Base-by-base conservation (phyloP, 2,888 invertebrate species). In the Epinotia demarniana region DNA sequence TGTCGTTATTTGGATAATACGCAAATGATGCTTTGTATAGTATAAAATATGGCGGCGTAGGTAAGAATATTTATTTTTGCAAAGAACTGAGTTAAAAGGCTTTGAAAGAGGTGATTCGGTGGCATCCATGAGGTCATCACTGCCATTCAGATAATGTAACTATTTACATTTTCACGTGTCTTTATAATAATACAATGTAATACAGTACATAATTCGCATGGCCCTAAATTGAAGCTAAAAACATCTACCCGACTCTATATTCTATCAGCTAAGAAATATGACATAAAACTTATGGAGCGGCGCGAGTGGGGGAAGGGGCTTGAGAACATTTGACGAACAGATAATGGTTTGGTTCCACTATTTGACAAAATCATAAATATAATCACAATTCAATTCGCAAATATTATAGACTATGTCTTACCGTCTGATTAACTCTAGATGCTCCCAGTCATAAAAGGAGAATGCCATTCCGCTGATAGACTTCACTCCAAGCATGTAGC, bases 401-500 rank as follows among this genome's bases (percentile, higher is more conserved):
- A 23, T 53, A 39, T 49, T 2, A 62, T 58, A 64, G 3, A 27
- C 62, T 75, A 9, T n/a, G 13, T 53, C 81, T 83, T 81, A 93
- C 94, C 94, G 88, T 85, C 99, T 96, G 55, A 99, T 95, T 70
- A 99, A 94, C 80, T 98, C 98, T 77, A 98, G 92, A 16, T 97
- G 96, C 84, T 99, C 99, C 99, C 99, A 99, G 86, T 99, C 99
- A 86, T 98, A 99, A 91, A 99, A 99, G 0, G 98, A 99, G 90
- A 99, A 99, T 0, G 97, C 97, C 83, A 99, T 95, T 0, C 99
- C 99, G 64, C 98, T 97, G 13, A 98, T 97, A 0, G 99, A 98
- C 81, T 97, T 97, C 0, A 99, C 98, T 1, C 99, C 98, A 78
- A 99, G 94, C 92, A 99, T 95, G 87, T 95, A 96, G 0, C 99